Evolutionary conservation across 2,888 invertebrate species (phyloP).

Genomic region (Chrysolina haemoptera): DNA sequence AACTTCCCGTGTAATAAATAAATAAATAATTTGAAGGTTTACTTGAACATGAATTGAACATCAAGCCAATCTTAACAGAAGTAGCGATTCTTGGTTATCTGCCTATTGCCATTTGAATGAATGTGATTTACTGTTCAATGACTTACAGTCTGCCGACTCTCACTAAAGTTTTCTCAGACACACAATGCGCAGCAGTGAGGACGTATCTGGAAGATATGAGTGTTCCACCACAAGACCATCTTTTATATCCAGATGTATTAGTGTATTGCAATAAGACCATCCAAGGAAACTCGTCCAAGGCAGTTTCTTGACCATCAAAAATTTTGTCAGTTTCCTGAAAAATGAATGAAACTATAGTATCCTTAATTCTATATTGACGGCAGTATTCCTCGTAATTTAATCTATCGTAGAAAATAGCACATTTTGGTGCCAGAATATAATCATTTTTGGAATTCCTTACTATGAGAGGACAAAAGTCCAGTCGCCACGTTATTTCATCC

Average conservation of each 20-base stretch:
- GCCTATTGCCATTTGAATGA: not conserved
- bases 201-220: slow-evolving; percentile 73
- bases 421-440: no score
- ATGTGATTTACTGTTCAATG: not conserved
- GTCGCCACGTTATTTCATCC: no score
- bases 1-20: no score
- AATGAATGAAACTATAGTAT: not conserved
- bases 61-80: no score
- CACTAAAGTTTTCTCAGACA: slow-evolving; percentile 62
- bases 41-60: no score
- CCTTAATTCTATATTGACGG: no score
- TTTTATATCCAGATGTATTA: slow-evolving; percentile 49
- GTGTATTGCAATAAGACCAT: slow-evolving; percentile 70
- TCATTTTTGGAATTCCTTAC: no score
- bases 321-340: slow-evolving; percentile 57
- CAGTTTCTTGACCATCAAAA: slow-evolving; percentile 65
- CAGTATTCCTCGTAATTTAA: no score
- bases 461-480: no score
- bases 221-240: slow-evolving; percentile 71
- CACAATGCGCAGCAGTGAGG: slow-evolving; percentile 74
- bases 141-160: slow-evolving; percentile 66
- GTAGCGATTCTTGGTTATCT: not conserved
- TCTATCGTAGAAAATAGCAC: no score
- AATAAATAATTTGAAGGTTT: no score
- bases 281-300: slow-evolving; percentile 72